Conservation (phyloP, 2,113 vertebrate species). For the Mugil cephalus region DNA sequence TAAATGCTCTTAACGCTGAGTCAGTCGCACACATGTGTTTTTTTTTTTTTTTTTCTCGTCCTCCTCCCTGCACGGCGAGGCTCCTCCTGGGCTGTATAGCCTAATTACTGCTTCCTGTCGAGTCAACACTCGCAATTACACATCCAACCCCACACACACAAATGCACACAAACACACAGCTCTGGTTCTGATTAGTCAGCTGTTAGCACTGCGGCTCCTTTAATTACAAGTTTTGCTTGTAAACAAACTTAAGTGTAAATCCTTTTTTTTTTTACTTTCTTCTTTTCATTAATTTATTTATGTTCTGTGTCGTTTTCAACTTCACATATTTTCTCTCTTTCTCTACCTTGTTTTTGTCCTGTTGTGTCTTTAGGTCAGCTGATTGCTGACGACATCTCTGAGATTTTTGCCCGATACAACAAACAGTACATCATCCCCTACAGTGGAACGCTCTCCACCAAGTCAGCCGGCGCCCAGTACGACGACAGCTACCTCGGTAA, state of each 20-base stretch:
- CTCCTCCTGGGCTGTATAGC: conserved; percentile 22
- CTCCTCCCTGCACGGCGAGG: background rate
- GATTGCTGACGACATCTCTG: conserved; percentile 92
- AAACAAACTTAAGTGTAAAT: conserved; percentile 7
- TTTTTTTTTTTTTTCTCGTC: too few relatives aligned
- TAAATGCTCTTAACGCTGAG: background rate
- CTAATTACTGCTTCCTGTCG: conserved; percentile 69
- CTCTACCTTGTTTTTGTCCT: background rate
- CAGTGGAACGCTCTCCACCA: conserved; percentile 87
- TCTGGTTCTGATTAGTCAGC: conserved; percentile 54
- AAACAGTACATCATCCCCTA: conserved; percentile 82
- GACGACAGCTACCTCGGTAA: conserved; percentile 98
- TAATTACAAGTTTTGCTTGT: conserved; percentile 34
- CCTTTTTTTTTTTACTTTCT: background rate
- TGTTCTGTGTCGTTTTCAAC: background rate
- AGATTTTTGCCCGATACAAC: conserved; percentile 88
- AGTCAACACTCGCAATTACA: conserved; percentile 43
- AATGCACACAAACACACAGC: conserved; percentile 13
- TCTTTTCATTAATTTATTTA: background rate
- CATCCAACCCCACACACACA: conserved; percentile 1
- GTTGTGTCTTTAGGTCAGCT: conserved; percentile 87
- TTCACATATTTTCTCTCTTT: background rate
- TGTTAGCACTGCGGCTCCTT: conserved; percentile 34
- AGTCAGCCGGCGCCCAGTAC: conserved; percentile 88
- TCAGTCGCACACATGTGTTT: conserved; percentile 19